phyloP scores from a whole-genome alignment of 2,797 vertebrate species.

The Columba guinea region DNA sequence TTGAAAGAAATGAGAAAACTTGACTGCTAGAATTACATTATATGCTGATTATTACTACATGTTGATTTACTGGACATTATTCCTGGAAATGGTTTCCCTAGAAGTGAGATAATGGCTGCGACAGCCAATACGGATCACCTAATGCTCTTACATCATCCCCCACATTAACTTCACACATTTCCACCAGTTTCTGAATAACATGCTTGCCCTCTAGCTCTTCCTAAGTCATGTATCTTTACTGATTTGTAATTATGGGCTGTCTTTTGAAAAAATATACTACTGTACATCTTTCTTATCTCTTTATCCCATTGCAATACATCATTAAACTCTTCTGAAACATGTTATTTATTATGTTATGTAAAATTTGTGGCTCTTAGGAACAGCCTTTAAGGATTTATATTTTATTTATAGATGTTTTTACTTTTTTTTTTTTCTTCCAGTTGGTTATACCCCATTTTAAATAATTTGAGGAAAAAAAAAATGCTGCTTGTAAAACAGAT shows the following conservation, averaged over 20 bases:
- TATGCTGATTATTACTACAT: not conserved
- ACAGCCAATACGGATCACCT: not conserved
- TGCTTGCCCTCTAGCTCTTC: slow-evolving; percentile 1
- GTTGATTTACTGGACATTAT: not conserved
- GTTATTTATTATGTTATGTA: slow-evolving; percentile 47
- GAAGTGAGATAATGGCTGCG: not conserved
- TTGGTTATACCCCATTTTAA: slow-evolving; percentile 44
- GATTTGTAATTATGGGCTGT: slow-evolving; percentile 28
- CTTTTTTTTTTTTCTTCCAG: not conserved
- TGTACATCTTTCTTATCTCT: slow-evolving; percentile 53
- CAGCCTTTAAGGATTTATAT: slow-evolving; percentile 49
- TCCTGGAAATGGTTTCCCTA: slow-evolving; percentile 19
- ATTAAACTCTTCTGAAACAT: slow-evolving; percentile 61
- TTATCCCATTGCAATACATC: slow-evolving; percentile 26
- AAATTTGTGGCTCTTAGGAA: slow-evolving; percentile 16
- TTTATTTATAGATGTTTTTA: slow-evolving; percentile 39
- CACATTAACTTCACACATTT: slow-evolving; percentile 5
- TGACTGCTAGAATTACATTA: not conserved
- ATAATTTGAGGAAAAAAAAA: slow-evolving; percentile 50
- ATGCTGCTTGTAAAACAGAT: slow-evolving; percentile 43
- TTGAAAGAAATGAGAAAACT: not conserved
- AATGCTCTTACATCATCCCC: not conserved
- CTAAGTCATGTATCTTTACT: slow-evolving; percentile 24
- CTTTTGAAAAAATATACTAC: slow-evolving; percentile 4
- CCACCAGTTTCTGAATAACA: not conserved